Evolutionary conservation across 2,113 vertebrate genomes (phyloP), one percentile per base, ranked within the genome.

Genomic region (Desmodus rotundus): DNA sequence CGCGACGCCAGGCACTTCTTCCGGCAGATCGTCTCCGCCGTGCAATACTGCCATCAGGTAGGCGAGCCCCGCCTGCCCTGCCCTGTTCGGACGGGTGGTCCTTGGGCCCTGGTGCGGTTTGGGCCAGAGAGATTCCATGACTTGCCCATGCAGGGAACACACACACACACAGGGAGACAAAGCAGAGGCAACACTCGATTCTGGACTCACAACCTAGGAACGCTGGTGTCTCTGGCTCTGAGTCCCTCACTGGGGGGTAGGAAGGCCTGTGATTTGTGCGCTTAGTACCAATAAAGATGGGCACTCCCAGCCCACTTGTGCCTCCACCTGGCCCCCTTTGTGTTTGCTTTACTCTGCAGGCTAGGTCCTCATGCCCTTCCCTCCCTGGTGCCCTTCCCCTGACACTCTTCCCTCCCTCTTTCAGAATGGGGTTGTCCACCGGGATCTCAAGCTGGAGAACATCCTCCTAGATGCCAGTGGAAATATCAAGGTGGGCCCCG

Each of bases 401-500:
- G 24, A 98, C 47, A 94, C 3, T 61, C 47, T 47, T 78, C 65
- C 26, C 65, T 90, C 65, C 3, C 2, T 84, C 93, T 94, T 96
- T 3, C 96, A 99, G 99, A 99, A 99, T 1, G 99, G 99, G 63
- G 98, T 99, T 16, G 99, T 99, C 1, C 99, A 99, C 97, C 98
- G 99, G 6, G 99, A 99, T 97, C 99, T 99, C 98, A 99, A 99
- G 97, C 98, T 99, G 97, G 99, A 99, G 97, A 99, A 99, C 98
- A 99, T 99, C 98, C 99, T 99, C 86, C 98, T 99, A 9, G 99
- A 99, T 36, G 98, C 98, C 13, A 98, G 98, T 0, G 99, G 99
- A 47, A 99, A 99, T 87, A 99, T 99, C 91, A 99, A 99, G 99
- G 99, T 99, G 98, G 98, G 98, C 31, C 74, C 38, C 52, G 19